A percentile compares a stretch with the other conserved stretches of the same genome.
phyloP scores from a whole-genome alignment of 2,797 vertebrate species.

The Botia kubotai region DNA sequence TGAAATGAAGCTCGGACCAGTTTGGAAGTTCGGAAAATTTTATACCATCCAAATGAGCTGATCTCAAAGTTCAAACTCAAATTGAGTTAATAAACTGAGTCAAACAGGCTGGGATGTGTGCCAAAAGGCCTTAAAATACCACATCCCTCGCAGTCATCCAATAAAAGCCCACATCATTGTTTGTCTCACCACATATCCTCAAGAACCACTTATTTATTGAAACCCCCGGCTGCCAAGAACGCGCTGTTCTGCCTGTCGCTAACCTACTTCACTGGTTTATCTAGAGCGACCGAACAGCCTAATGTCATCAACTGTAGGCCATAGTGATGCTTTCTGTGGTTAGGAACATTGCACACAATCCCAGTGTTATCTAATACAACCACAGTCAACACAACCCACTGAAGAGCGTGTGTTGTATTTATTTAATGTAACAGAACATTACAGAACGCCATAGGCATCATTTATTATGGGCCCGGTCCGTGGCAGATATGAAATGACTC shows the following conservation, averaged over 20 bases:
- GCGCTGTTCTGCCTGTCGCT: background rate
- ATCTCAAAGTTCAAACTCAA: no score
- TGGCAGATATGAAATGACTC: no score
- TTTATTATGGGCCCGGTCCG: background rate
- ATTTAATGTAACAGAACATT: conserved; percentile 5
- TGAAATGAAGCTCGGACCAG: background rate
- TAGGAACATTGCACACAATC: conserved; percentile 5
- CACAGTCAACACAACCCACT: conserved; percentile 4
- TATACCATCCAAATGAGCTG: no score
- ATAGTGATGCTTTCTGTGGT: background rate
- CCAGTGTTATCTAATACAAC: conserved; percentile 36
- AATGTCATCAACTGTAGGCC: background rate
- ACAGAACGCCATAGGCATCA: background rate
- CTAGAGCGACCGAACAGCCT: background rate
- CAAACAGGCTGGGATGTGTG: background rate
- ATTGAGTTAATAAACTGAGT: background rate
- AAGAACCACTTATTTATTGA: conserved; percentile 5
- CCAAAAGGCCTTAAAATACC: background rate
- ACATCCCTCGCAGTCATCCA: background rate
- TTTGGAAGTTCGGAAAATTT: no score
- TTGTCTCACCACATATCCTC: background rate
- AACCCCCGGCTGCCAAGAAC: background rate
- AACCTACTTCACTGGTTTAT: background rate
- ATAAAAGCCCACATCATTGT: background rate
- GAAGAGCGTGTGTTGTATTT: background rate